Evolutionary conservation across 2,888 invertebrate genomes (phyloP).

Genomic region (Campaea margaritaria): DNA sequence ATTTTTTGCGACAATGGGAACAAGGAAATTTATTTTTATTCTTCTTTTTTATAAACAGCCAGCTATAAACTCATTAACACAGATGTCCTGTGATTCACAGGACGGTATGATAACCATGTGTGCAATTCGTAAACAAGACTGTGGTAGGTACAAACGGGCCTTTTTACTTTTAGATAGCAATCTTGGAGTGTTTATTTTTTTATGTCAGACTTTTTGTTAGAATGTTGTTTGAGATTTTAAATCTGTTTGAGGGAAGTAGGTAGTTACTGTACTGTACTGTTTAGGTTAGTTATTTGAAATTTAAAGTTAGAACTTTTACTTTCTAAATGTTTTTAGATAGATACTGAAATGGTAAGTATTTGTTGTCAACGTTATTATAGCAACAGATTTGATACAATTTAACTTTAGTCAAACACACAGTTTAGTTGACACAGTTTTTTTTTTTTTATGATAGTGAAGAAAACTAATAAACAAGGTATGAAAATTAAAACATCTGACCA

Average conservation of each 20-base stretch:
- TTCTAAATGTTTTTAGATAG: no score
- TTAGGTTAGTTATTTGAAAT: not conserved
- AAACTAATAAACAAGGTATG: no score
- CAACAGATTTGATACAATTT: no score
- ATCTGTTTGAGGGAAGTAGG: conserved; percentile 12
- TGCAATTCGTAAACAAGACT: conserved; percentile 59
- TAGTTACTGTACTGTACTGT: not conserved
- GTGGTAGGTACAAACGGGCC: conserved; percentile 39
- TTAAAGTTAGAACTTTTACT: no score
- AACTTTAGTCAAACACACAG: no score
- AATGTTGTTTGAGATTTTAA: conserved; percentile 25
- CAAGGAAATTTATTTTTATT: conserved; percentile 23
- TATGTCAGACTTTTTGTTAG: conserved; percentile 22
- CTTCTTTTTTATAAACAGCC: conserved; percentile 18
- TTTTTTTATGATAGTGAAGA: no score
- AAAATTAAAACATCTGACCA: no score
- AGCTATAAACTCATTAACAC: conserved; percentile 37
- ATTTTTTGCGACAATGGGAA: conserved; percentile 7
- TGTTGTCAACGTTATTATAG: no score
- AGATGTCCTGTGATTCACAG: conserved; percentile 66
- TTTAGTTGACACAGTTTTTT: no score
- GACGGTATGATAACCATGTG: conserved; percentile 56
- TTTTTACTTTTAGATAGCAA: conserved; percentile 57
- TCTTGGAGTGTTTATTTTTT: conserved; percentile 59
- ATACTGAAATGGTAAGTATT: no score